These are phyloP conservation scores for Sinelater perroti DNA, from an alignment of 2,888 invertebrate species.

Conservation along the genomic window DNA sequence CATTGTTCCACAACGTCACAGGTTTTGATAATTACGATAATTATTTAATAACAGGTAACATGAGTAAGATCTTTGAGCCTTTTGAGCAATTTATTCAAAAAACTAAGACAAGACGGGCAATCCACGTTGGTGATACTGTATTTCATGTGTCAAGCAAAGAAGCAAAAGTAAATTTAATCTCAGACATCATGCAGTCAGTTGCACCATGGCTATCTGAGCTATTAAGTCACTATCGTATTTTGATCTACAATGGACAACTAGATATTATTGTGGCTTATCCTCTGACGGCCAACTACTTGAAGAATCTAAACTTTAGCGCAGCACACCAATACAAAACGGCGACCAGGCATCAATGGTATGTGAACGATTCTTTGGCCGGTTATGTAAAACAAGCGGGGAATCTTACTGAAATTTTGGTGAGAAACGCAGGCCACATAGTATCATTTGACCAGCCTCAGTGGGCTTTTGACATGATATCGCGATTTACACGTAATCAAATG, in stretches of 20 bases:
- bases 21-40: slow-evolving; percentile 82
- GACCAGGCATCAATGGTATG: slow-evolving; percentile 71
- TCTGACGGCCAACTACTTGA: slow-evolving; percentile 78
- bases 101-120: slow-evolving; percentile 70
- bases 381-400: slow-evolving; percentile 75
- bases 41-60: slow-evolving; percentile 64
- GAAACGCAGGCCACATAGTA: slow-evolving; percentile 85
- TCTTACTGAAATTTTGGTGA: slow-evolving; percentile 74
- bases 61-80: slow-evolving; percentile 59
- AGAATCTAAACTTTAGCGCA: slow-evolving; percentile 73
- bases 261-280: slow-evolving; percentile 90
- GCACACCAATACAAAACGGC: slow-evolving; percentile 71
- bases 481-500: slow-evolving; percentile 61
- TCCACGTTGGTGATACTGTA: slow-evolving; percentile 84
- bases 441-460: slow-evolving; percentile 79
- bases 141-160: slow-evolving; percentile 68
- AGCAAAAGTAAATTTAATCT: slow-evolving; percentile 78
- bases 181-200: slow-evolving; percentile 84
- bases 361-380: slow-evolving; percentile 73
- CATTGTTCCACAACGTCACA: slow-evolving; percentile 76
- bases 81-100: slow-evolving; percentile 69
- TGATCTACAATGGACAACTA: slow-evolving; percentile 87
- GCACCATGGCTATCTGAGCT: slow-evolving; percentile 76
- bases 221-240: slow-evolving; percentile 70
- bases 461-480: slow-evolving; percentile 74